These are phyloP conservation scores for Philereme vetulata DNA, from an alignment of 2,888 invertebrate species.

Conservation along the genomic window DNA sequence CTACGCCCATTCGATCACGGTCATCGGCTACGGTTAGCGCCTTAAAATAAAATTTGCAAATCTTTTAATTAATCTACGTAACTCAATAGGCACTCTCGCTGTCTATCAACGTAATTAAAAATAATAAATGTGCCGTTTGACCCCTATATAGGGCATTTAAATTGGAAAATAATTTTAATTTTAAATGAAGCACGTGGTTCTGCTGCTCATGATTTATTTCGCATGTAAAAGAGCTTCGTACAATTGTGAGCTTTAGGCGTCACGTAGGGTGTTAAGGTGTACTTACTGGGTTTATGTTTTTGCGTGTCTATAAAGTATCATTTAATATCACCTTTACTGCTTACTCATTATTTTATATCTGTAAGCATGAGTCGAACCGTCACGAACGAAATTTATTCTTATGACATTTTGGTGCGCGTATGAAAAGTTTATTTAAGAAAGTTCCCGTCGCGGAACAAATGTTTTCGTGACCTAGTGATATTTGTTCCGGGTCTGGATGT, in stretches of 20 bases:
- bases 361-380: too few relatives aligned
- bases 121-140: background rate
- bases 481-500: too few relatives aligned
- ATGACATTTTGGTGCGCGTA: too few relatives aligned
- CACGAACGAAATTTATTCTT: too few relatives aligned
- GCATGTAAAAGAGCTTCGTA: background rate
- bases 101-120: background rate
- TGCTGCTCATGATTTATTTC: conserved; percentile 3
- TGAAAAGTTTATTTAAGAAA: too few relatives aligned
- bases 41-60: too few relatives aligned
- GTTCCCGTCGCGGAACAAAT: too few relatives aligned
- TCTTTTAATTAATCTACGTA: too few relatives aligned
- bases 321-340: background rate
- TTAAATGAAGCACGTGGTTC: conserved; percentile 6
- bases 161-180: conserved; percentile 6
- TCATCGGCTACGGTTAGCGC: too few relatives aligned
- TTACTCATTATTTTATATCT: background rate
- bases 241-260: background rate
- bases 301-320: background rate
- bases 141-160: conserved; percentile 1
- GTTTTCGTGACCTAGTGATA: too few relatives aligned
- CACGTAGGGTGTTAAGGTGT: background rate
- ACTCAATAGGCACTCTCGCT: too few relatives aligned
- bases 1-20: too few relatives aligned
- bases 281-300: background rate